These are phyloP conservation scores for Merops nubicus DNA, from an alignment of 2,113 vertebrate genomes.

Conservation along the genomic window DNA sequence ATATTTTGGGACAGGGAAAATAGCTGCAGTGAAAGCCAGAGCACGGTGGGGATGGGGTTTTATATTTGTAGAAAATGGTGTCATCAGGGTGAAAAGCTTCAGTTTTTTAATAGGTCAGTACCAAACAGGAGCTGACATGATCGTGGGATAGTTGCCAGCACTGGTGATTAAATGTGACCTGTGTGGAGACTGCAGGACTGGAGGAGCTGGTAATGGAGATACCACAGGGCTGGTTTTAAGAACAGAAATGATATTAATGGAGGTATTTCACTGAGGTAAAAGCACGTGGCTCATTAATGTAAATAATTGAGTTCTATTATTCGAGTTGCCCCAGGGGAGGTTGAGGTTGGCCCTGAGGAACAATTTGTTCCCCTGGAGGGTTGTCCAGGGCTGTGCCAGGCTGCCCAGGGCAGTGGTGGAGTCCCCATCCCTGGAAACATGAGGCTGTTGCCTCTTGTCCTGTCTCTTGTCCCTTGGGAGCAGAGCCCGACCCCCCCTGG, in stretches of 20 bases:
- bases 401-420: too few species aligned
- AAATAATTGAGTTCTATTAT: neutral
- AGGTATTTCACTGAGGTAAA: neutral
- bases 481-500: too few species aligned
- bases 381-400: too few species aligned
- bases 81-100: neutral
- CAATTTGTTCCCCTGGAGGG: too few species aligned
- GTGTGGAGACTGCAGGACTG: neutral
- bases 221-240: accelerated
- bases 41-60: neutral
- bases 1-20: neutral
- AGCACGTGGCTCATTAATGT: neutral
- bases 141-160: neutral
- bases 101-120: neutral
- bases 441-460: too few species aligned
- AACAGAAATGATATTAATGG: neutral
- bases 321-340: too few species aligned
- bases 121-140: neutral
- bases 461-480: too few species aligned
- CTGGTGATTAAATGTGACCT: neutral
- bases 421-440: too few species aligned
- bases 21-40: neutral
- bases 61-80: neutral
- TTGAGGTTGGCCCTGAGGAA: too few species aligned
- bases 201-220: neutral